phyloP scores from a whole-genome alignment of 2,888 invertebrate species.

The Acanthosoma haemorrhoidale region DNA sequence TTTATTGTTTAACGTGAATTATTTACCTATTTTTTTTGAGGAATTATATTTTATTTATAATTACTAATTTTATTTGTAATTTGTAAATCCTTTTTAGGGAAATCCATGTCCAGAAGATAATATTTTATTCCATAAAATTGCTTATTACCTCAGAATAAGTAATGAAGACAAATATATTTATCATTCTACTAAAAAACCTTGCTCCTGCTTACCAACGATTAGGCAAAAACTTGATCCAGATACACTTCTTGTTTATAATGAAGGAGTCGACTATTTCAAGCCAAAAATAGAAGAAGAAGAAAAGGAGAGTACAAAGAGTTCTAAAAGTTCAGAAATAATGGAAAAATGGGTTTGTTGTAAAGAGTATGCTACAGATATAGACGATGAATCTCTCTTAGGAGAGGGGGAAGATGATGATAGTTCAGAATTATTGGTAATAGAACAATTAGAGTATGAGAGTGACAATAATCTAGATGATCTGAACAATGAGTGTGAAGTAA shows the following conservation, averaged over 20 bases:
- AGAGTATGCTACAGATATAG: neutral
- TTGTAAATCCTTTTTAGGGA: neutral
- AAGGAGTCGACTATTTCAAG: neutral
- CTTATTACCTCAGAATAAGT: neutral
- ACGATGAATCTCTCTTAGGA: neutral
- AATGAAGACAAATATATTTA: neutral
- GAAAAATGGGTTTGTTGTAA: neutral
- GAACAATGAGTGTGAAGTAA: neutral
- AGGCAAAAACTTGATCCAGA: neutral
- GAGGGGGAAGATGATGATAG: neutral
- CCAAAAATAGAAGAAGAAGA: neutral
- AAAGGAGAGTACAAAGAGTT: neutral
- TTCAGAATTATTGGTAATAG: too few species aligned
- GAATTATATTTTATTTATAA: too few species aligned
- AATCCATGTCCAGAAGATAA: conserved; percentile 4
- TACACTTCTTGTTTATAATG: neutral
- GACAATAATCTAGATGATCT: too few species aligned
- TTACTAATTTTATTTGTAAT: too few species aligned
- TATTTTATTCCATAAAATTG: neutral
- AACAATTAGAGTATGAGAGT: too few species aligned
- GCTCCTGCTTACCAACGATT: neutral
- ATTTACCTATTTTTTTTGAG: too few species aligned
- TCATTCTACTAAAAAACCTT: neutral
- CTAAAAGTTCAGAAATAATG: too few species aligned
- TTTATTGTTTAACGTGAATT: too few species aligned